Evolutionary conservation across 2,888 invertebrate genomes (phyloP), one percentile per base, ranked within the genome.

Genomic region (Invenusta paracnida): DNA sequence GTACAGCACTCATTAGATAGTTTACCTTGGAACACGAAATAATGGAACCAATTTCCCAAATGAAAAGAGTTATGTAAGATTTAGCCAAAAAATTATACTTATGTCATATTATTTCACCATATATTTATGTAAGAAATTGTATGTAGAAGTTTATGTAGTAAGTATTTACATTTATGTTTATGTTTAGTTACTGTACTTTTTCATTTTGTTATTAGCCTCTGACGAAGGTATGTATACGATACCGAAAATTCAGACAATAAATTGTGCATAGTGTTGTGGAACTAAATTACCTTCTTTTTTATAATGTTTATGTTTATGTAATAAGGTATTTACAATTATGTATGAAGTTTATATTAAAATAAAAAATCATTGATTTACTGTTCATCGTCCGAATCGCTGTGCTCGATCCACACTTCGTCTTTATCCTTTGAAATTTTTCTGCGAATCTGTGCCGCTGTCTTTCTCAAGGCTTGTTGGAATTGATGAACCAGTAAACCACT

Each of bases 381-480:
- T 73, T 73, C 73, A 13, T 73, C 73, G 27, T 73, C 73, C 27
- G 11, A 48, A 48, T 48, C 73, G 73, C 11, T 73, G 73, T 73
- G 11, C 73, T 73, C 73, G 27, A 5, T 73, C 73, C 73, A 73
- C 27, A 13, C 27, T 73, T 73, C 73, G 27, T 73, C 17, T 73
- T 73, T 13, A 5, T 73, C 25, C 73, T 73, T 23, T n/a, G 73
- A 73, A 73, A 73, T 73, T 73, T 73, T 73, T 5, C 73, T 73
- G 17, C 23, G 73, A 73, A 73, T 73, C 11, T 73, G 23, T 73
- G 73, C 23, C 23, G 23, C 5, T 73, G 73, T 73, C 73, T 13
- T 73, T 73, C 27, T 73, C 73, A 73, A 73, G 73, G 73, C 73
- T 73, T 73, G 11, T 73, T 73, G 73, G 25, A 73, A 73, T 23